Evolutionary conservation across 1,140 invertebrate species (phyloP).

Genomic region (Formica selysi): DNA sequence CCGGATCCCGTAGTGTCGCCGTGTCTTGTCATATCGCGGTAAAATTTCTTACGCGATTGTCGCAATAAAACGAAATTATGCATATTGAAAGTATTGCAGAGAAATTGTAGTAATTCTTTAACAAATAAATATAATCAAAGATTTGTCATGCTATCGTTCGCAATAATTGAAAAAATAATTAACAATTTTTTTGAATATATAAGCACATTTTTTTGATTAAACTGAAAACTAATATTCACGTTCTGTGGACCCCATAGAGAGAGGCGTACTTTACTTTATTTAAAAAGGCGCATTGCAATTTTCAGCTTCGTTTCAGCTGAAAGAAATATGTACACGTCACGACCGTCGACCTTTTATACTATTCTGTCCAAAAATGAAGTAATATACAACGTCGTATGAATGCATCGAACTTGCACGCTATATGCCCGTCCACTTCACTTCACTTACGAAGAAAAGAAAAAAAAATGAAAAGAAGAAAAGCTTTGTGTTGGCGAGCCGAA

Average conservation of each 20-base stretch:
- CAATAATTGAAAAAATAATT: conserved; percentile 9
- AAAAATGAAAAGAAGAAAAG: background rate
- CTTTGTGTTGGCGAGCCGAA: conserved; percentile 6
- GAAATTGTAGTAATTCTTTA: background rate
- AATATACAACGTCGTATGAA: background rate
- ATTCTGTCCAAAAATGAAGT: conserved; percentile 43
- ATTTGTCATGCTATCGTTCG: background rate
- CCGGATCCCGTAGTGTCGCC: background rate
- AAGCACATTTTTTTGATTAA: background rate
- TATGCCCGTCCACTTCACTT: background rate
- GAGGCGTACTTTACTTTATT: background rate
- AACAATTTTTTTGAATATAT: background rate
- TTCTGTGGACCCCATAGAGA: background rate
- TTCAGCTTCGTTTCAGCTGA: background rate
- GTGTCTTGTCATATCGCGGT: conserved; percentile 56
- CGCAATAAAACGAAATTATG: conserved; percentile 37
- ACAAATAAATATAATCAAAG: background rate
- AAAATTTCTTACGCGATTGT: conserved; percentile 53
- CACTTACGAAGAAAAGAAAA: background rate
- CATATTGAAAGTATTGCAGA: background rate
- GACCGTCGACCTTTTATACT: conserved; percentile 4
- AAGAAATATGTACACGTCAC: conserved; percentile 48
- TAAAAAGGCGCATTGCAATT: background rate
- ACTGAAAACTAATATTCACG: background rate
- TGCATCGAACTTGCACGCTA: background rate